Conservation (phyloP, 2,113 vertebrate genomes). For the Pygoscelis antarcticus region DNA sequence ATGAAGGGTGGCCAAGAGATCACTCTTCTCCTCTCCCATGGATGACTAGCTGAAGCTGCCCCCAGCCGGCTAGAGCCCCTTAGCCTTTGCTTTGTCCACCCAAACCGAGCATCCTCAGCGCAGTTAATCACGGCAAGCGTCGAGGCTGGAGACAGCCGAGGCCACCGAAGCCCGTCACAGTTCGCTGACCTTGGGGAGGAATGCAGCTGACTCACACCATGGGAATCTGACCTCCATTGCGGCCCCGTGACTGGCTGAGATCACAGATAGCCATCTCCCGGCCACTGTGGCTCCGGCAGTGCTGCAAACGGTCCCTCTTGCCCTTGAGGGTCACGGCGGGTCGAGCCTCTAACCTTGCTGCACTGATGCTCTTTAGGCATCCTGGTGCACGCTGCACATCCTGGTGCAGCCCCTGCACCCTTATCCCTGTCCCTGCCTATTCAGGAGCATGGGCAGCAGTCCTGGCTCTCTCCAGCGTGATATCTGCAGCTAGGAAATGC, state of each 20-base stretch:
- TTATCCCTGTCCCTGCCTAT: neutral
- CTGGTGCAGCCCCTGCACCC: neutral
- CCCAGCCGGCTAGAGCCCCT: neutral
- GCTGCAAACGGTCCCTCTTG: rapidly evolving
- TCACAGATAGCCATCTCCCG: neutral
- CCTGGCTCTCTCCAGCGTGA: neutral
- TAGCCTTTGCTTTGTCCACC: neutral
- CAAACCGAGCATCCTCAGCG: neutral
- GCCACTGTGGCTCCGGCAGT: neutral
- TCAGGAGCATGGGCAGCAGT: neutral
- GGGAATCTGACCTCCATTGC: neutral
- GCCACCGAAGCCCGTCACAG: rapidly evolving
- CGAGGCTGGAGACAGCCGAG: neutral
- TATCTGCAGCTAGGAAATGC: neutral
- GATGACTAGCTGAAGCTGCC: neutral
- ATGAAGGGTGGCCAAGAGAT: neutral
- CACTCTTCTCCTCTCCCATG: neutral
- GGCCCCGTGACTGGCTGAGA: neutral
- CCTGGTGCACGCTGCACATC: rapidly evolving
- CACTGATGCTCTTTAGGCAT: neutral
- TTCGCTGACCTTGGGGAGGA: neutral
- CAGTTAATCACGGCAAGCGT: neutral
- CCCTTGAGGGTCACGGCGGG: rapidly evolving
- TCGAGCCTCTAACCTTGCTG: neutral
- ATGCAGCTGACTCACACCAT: conserved; percentile 7